Base-by-base conservation (phyloP, 2,797 vertebrate species). In the Chelon labrosus region DNA sequence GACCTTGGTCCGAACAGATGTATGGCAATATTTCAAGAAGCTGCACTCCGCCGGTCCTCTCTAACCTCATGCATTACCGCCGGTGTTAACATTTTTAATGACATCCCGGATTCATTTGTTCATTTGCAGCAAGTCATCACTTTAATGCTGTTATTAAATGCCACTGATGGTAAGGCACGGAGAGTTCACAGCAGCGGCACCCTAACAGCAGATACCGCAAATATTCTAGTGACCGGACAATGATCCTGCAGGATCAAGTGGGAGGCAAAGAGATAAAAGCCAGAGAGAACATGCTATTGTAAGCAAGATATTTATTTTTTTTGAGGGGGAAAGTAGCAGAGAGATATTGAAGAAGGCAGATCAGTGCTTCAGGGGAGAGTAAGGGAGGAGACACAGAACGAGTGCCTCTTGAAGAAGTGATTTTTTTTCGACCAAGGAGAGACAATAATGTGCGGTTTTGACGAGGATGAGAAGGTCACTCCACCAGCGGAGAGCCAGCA, bases 1-100 rank as follows among this genome's bases (percentile, higher is more conserved):
- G 78, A 87, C 90, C 89, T 85, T 75, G 80, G 65, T 77, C 75
- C 0, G 19, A 73, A 67, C 82, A 84, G 63, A 85, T 70, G 80
- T 65, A 66, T 61, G 73, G 47, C 42, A 10, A 8, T 41, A 53
- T 59, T 49, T 76, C 62, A 68, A 65, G 59, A 65, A 27, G 17
- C 38, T 76, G 54, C 67, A 19, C 27, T 52, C 51, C 0, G 7
- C 66, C 25, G 49, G 22, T 62, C n/a, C 56, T 16, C 54, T 8
- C 38, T 10, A 7, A 37, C 54, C 53, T 17, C 14, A 0, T 6
- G 56, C 22, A 44, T 68, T 27, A 35, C 9, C 17, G 55, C 62
- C 67, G 20, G n/a, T 54, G 44, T 65, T 52, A 46, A 57, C 7
- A 53, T 31, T 65, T 71, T 39, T 35, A 76, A 71, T 46, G 37